Percentiles rank a stretch among this genome's conserved stretches.
Conservation (phyloP, 2,797 vertebrate species). For the Alca torda region DNA sequence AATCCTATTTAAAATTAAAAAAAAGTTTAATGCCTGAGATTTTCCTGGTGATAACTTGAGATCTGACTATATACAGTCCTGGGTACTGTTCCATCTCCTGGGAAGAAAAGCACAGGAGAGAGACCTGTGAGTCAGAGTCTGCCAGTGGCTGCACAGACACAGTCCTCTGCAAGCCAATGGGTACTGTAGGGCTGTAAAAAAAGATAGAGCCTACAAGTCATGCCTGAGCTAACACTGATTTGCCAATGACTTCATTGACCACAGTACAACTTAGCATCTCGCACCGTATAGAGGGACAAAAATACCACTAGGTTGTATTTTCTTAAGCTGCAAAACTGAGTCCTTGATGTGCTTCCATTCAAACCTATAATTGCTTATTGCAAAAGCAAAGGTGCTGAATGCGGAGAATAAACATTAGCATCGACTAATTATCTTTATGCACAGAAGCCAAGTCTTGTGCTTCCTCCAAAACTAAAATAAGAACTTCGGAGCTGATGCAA, state of each 20-base stretch:
- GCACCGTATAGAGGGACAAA: neutral
- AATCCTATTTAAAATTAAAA: neutral
- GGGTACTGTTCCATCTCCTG: neutral
- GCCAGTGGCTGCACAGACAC: neutral
- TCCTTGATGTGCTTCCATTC: neutral
- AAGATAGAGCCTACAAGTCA: neutral
- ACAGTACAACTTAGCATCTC: neutral
- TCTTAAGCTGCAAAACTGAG: neutral
- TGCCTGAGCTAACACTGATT: neutral
- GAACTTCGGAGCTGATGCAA: constrained; percentile 17
- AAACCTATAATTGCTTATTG: neutral
- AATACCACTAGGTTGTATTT: neutral
- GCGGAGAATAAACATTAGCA: constrained; percentile 11
- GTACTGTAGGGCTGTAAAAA: neutral
- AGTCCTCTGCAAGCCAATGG: neutral
- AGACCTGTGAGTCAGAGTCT: neutral
- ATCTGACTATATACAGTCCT: neutral
- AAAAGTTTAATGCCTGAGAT: neutral
- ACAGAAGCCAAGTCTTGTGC: neutral
- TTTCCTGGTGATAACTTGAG: neutral
- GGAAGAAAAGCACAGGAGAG: neutral
- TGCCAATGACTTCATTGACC: neutral
- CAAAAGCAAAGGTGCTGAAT: constrained; percentile 23
- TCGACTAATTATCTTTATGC: neutral
- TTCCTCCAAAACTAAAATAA: constrained; percentile 36